A percentile compares a stretch with the other conserved stretches of the same genome.
These are phyloP conservation scores for Diacarnus erythraeanus DNA, from an alignment of 37 sponge, comb jelly and placozoan genomes.

Conservation along the genomic window DNA sequence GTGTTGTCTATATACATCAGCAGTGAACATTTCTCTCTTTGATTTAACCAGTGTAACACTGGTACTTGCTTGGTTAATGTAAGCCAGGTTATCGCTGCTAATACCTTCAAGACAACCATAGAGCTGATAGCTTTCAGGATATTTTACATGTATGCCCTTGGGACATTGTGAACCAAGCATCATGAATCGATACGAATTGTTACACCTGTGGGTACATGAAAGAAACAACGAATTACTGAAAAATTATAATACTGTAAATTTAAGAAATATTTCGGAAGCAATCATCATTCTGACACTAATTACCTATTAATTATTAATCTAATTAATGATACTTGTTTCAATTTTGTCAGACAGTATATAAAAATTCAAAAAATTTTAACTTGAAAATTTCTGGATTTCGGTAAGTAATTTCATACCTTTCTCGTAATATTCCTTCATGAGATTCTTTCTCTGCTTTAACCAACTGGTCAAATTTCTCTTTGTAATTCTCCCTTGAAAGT, in stretches of 20 bases:
- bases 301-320: neutral
- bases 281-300: neutral
- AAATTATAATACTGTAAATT: neutral
- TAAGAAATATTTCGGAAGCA: neutral
- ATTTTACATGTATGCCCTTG: neutral
- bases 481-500: constrained; percentile 12
- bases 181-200: neutral
- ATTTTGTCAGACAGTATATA: no score
- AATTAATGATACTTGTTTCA: neutral
- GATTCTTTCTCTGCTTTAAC: constrained; percentile 12
- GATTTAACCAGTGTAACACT: neutral
- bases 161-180: neutral
- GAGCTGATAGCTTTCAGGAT: neutral
- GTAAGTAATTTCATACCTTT: constrained; percentile 21
- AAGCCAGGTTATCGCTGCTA: neutral
- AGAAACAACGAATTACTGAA: neutral
- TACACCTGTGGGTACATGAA: neutral
- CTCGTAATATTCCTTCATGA: constrained; percentile 16
- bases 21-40: neutral
- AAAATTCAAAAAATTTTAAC: no score
- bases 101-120: neutral
- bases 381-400: no score
- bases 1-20: neutral
- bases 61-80: neutral
- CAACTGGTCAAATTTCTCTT: constrained; percentile 19